Evolutionary conservation across 2,113 vertebrate genomes (phyloP).

Genomic region (Anolis carolinensis): DNA sequence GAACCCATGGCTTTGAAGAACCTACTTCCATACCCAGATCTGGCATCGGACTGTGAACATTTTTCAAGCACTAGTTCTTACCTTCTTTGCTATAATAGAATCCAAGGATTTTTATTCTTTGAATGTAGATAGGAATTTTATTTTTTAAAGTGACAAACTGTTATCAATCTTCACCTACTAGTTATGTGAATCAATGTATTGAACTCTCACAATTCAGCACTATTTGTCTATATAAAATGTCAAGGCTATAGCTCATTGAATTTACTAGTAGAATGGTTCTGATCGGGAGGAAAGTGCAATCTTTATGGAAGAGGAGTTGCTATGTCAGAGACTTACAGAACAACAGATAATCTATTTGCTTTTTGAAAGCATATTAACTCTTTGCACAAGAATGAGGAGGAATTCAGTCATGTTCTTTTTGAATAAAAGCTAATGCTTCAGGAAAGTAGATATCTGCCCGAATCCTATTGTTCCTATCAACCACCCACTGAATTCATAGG

Average conservation of each 20-base stretch:
- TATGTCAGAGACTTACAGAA: not conserved
- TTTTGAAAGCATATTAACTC: conserved; percentile 8
- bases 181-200: conserved; percentile 1
- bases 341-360: not conserved
- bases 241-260: conserved; percentile 15
- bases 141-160: not conserved
- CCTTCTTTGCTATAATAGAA: not conserved
- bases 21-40: not conserved
- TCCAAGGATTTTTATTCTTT: not conserved
- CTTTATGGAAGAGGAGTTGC: not conserved
- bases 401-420: not conserved
- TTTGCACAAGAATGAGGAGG: not conserved
- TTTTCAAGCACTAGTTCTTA: conserved; percentile 1
- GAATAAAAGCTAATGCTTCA: not conserved
- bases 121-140: not conserved
- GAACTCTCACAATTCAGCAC: not conserved
- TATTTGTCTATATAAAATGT: not conserved
- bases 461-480: no score
- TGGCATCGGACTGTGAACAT: not conserved
- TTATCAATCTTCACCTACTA: not conserved
- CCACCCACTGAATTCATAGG: no score
- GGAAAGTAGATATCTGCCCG: no score
- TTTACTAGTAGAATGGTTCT: not conserved
- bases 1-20: no score
- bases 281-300: not conserved